These are phyloP conservation scores for Pedionomus torquatus DNA, from an alignment of 2,113 vertebrate species.

Conservation along the genomic window DNA sequence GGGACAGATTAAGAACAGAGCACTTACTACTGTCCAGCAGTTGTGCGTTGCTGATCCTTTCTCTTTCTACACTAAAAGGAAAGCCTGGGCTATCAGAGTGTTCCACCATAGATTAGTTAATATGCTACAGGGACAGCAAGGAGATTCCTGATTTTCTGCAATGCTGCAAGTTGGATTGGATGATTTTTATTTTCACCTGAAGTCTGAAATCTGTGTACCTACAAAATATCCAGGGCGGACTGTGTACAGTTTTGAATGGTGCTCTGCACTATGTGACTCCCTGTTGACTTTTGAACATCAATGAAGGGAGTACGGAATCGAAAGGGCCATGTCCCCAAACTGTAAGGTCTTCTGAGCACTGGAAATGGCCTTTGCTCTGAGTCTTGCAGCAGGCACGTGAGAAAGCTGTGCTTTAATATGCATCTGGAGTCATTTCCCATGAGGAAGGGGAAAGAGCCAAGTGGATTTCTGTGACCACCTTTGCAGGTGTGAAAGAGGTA, in stretches of 20 bases:
- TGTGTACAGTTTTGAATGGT: not conserved
- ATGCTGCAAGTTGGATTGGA: not conserved
- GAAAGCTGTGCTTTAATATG: not conserved
- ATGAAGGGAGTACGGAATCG: not conserved
- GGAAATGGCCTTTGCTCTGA: not conserved
- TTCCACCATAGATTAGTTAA: rapidly evolving
- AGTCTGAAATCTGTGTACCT: not conserved
- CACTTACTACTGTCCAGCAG: not conserved
- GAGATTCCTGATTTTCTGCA: not conserved
- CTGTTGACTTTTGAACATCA: not conserved
- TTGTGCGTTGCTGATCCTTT: not conserved
- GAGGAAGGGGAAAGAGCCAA: not conserved
- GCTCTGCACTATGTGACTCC: not conserved
- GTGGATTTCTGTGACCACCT: not conserved
- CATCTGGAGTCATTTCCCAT: not conserved
- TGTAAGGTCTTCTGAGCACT: not conserved
- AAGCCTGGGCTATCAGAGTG: not conserved
- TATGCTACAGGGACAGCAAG: not conserved
- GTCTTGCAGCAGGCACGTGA: not conserved
- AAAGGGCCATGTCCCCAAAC: not conserved
- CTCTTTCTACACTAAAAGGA: not conserved
- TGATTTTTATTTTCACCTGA: not conserved
- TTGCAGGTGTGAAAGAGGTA: not conserved
- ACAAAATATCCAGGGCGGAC: not conserved
- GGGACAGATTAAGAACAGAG: not conserved